Evolutionary conservation across 2,797 vertebrate species (phyloP).

Genomic region (Silurus lanzhouensis): DNA sequence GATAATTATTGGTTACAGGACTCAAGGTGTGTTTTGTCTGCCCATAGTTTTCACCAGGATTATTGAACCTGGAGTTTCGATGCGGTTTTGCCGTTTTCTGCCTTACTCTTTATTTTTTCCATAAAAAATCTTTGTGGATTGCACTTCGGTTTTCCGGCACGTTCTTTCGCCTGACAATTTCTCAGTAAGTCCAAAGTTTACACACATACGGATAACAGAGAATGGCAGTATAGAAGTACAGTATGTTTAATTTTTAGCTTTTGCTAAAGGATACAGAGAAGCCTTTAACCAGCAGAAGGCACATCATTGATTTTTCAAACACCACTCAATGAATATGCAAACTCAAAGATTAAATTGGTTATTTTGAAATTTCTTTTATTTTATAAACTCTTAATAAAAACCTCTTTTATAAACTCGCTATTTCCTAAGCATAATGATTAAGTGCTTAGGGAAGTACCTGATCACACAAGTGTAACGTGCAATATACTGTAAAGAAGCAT

Average conservation of each 20-base stretch:
- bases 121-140: too few species aligned
- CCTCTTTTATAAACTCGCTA: background rate
- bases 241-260: conserved; percentile 3
- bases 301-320: conserved; percentile 31
- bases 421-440: background rate
- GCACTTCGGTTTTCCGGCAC: too few species aligned
- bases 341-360: background rate
- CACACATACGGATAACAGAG: background rate
- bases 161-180: too few species aligned
- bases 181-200: too few species aligned
- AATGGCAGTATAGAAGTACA: conserved; percentile 41
- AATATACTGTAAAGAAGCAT: background rate
- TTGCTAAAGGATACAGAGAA: conserved; percentile 41
- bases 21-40: too few species aligned
- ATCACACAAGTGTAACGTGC: background rate
- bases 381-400: too few species aligned
- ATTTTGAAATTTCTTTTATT: too few species aligned
- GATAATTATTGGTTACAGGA: too few species aligned
- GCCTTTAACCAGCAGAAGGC: conserved; percentile 27
- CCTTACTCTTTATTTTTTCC: too few species aligned
- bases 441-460: background rate
- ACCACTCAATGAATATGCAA: conserved; percentile 27
- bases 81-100: too few species aligned
- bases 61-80: too few species aligned
- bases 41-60: too few species aligned